Conservation (phyloP, 2,888 invertebrate genomes). For the Coelinius sp. region DNA sequence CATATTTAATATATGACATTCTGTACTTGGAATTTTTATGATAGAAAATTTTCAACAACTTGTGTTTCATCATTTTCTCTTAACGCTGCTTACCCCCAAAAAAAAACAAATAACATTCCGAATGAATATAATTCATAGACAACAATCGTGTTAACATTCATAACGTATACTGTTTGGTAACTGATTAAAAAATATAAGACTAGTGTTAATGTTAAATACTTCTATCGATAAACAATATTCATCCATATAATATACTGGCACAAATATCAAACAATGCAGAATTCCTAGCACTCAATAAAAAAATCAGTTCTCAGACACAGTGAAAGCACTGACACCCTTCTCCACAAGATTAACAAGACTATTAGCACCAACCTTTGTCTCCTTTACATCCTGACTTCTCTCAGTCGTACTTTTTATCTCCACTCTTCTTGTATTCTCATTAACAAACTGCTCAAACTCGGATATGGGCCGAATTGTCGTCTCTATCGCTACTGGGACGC, state of each 20-base stretch:
- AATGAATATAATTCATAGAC: conserved; percentile 24
- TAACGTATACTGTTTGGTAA: conserved; percentile 54
- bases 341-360: conserved; percentile 58
- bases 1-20: too few species aligned
- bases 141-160: conserved; percentile 38
- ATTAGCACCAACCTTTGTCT: conserved; percentile 42
- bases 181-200: conserved; percentile 55
- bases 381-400: conserved; percentile 43
- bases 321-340: conserved; percentile 59
- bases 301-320: conserved; percentile 41
- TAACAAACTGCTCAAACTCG: conserved; percentile 58
- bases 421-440: conserved; percentile 52
- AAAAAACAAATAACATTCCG: neutral
- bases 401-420: conserved; percentile 38
- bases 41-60: too few species aligned
- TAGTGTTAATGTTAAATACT: conserved; percentile 53
- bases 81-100: too few species aligned
- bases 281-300: neutral
- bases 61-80: too few species aligned
- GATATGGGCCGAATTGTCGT: conserved; percentile 53
- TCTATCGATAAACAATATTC: conserved; percentile 9
- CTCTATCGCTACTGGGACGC: conserved; percentile 50
- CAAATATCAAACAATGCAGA: neutral
- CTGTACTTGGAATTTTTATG: too few species aligned
- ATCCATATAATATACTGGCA: conserved; percentile 35